Percentiles rank a stretch among this genome's conserved stretches.
Conservation (phyloP, 2,888 invertebrate species). For the Octodonta nipae region DNA sequence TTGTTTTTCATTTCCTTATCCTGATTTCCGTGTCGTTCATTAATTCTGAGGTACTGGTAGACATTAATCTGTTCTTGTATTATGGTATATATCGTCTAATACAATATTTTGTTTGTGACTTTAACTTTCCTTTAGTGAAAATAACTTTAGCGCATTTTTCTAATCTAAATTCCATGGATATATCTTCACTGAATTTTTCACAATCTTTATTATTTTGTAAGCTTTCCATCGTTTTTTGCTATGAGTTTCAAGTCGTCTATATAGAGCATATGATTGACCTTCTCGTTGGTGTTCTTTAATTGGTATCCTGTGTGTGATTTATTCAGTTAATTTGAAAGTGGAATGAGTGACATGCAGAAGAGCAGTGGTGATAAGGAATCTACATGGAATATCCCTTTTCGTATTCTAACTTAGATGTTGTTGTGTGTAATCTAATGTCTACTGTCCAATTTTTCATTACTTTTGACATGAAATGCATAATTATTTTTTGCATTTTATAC, state of each 20-base stretch:
- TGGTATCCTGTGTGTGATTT: slow-evolving; percentile 1
- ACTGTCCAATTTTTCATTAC: neutral
- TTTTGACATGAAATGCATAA: neutral
- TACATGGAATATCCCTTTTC: neutral
- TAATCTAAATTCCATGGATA: neutral
- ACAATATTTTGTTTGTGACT: neutral
- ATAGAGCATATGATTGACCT: neutral
- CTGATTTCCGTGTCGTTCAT: neutral
- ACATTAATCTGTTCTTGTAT: neutral
- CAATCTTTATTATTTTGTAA: neutral
- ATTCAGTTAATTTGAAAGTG: neutral
- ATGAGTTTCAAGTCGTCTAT: neutral
- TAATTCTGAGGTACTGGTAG: neutral
- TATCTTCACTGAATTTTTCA: neutral
- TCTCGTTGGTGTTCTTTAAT: neutral
- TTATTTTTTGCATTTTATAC: neutral
- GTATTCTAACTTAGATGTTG: no score
- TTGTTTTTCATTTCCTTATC: neutral
- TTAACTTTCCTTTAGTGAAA: neutral
- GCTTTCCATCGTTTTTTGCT: neutral
- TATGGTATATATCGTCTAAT: neutral
- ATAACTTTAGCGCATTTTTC: neutral
- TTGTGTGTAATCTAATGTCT: no score
- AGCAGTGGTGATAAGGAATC: no score
- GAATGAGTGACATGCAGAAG: slow-evolving; percentile 2